phyloP scores from a whole-genome alignment of 2,797 vertebrate species.

The Halcyon badia region DNA sequence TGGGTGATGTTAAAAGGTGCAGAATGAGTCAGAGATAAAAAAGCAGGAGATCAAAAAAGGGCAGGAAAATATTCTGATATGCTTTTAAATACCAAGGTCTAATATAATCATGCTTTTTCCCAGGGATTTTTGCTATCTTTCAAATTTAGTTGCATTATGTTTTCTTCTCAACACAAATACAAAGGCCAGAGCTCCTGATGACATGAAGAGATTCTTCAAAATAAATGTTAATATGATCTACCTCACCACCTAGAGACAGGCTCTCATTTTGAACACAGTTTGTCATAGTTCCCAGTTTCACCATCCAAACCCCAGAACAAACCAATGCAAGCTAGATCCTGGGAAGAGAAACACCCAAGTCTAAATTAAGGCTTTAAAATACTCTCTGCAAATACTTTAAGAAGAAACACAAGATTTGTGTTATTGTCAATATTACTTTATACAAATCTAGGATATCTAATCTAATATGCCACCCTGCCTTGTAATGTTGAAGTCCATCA shows the following conservation, averaged over 20 bases:
- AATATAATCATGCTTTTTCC: not conserved
- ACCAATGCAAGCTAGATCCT: not conserved
- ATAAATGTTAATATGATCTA: not conserved
- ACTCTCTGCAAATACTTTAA: not conserved
- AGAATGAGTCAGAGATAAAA: not conserved
- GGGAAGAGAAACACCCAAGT: not conserved
- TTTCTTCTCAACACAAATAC: not conserved
- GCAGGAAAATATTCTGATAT: not conserved
- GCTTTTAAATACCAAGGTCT: not conserved
- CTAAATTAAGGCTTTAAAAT: conserved; percentile 20
- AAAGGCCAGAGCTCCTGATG: not conserved
- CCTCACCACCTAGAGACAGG: not conserved
- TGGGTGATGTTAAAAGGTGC: not conserved
- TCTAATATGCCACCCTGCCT: not conserved
- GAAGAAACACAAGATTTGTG: not conserved
- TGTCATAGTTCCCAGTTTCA: not conserved
- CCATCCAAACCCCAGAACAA: not conserved
- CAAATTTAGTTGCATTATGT: not conserved
- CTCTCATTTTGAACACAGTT: not conserved
- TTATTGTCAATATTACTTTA: not conserved
- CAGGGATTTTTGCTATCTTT: not conserved
- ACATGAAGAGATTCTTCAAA: not conserved
- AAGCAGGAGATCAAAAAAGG: not conserved
- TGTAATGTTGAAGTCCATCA: not conserved
- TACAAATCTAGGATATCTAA: not conserved